Conservation (phyloP, 2,797 vertebrate genomes). For the Tauraco hartlaubi region DNA sequence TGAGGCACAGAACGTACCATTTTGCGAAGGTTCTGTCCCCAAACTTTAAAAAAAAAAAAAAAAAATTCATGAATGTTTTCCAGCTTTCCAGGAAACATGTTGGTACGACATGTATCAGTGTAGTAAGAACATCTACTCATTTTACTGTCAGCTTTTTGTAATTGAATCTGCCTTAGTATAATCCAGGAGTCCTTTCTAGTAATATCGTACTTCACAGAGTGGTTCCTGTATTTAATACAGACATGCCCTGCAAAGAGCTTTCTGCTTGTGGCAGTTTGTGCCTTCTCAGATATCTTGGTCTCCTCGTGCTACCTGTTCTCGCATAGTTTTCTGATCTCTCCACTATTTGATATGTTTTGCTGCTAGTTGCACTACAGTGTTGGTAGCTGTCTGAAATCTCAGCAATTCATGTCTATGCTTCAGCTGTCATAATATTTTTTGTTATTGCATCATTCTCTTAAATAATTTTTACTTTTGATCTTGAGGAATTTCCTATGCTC, state of each 20-base stretch:
- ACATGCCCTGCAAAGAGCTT: background rate
- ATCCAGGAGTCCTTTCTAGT: slow-evolving; percentile 54
- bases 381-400: background rate
- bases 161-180: slow-evolving; percentile 18
- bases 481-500: background rate
- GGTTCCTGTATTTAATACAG: slow-evolving; percentile 25
- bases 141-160: slow-evolving; percentile 59
- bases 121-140: slow-evolving; percentile 55
- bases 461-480: background rate
- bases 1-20: slow-evolving; percentile 42
- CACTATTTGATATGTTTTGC: background rate
- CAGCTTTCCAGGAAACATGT: slow-evolving; percentile 68
- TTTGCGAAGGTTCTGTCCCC: slow-evolving; percentile 33
- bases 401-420: background rate
- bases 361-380: background rate
- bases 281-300: background rate
- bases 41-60: background rate
- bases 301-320: background rate
- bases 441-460: background rate
- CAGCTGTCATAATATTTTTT: background rate
- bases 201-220: slow-evolving; percentile 28
- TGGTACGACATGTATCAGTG: slow-evolving; percentile 55
- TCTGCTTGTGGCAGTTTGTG: background rate
- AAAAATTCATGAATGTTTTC: background rate
- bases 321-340: background rate